These are phyloP conservation scores for Oreochromis mossambicus DNA, from an alignment of 2,797 vertebrate genomes.

Conservation along the genomic window DNA sequence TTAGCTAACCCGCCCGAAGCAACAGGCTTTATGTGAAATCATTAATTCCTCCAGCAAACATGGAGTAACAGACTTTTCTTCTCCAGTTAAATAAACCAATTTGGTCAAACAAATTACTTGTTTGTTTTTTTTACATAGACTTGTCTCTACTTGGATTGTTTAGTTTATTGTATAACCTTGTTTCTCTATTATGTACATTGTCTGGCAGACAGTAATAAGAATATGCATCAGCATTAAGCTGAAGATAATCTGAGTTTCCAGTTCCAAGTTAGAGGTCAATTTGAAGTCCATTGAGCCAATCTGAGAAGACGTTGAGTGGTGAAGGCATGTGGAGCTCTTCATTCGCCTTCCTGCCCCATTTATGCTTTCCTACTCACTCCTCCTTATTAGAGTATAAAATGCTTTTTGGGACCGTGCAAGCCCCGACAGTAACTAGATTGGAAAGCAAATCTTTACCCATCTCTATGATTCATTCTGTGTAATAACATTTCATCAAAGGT, in stretches of 20 bases:
- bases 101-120: constrained; percentile 15
- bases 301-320: constrained; percentile 30
- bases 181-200: neutral
- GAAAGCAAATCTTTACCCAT: constrained; percentile 74
- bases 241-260: constrained; percentile 15
- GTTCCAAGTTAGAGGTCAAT: constrained; percentile 45
- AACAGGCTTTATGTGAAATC: constrained; percentile 30
- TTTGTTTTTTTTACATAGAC: neutral
- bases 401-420: constrained; percentile 64
- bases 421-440: constrained; percentile 74
- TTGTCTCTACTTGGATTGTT: neutral
- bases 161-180: neutral
- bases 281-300: constrained; percentile 51
- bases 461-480: constrained; percentile 75
- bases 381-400: constrained; percentile 73
- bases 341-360: constrained; percentile 52
- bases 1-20: constrained; percentile 36
- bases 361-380: constrained; percentile 42
- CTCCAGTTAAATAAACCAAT: constrained; percentile 19
- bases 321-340: constrained; percentile 34
- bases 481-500: constrained; percentile 81
- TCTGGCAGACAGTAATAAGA: neutral
- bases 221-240: constrained; percentile 2
- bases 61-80: neutral
- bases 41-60: constrained; percentile 40